Base-by-base conservation (phyloP, 2,888 invertebrate species). In the Lasioglossum calceatum region DNA sequence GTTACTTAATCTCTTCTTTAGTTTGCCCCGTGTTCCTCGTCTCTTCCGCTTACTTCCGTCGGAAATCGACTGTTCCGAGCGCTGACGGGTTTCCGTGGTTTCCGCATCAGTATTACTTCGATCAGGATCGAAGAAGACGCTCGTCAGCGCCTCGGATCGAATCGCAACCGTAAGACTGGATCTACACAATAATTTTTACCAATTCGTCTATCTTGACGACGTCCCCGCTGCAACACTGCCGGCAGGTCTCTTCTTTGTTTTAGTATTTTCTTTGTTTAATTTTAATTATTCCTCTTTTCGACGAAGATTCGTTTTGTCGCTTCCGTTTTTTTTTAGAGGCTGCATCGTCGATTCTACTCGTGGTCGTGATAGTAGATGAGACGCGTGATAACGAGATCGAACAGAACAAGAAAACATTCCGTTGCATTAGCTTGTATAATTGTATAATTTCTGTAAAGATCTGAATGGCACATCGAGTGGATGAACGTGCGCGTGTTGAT, bases 341-440 rank as follows among this genome's bases (percentile, higher is more conserved):
- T 87, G 87, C 85, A 79, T 82, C 81, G 47, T 72, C 81, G 27
- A 79, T 27, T 83, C 73, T 83, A 83, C 77, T 82, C 64, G 19
- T 32, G 32, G 3, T 23, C 19, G 39, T 16, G 54, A 77, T 81
- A 77, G 67, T 84, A 82, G 79, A 81, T 78, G 39, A 39, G 54
- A 74, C 72, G 78, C 70, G 79, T 70, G 72, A 83, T 74, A 32
- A 78, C 42, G 71, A 79, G 73, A 80, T 32, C 73, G 67, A 79
- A 89, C 81, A 85, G 19, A 23, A 54, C 7, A 58, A 64, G 81
- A 76, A 87, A 79, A 93, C 93, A 93, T 93, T 93, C 93, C 93
- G 87, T 91, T 92, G 87, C 86, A 86, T 92, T 91, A 91, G 88
- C 85, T 91, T 88, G 79, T 89, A 89, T 82, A 77, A 84, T 81